Percentiles rank a stretch among this genome's conserved stretches.
phyloP scores from a whole-genome alignment of 2,797 vertebrate species.

The Brachyrhaphis roseni region DNA sequence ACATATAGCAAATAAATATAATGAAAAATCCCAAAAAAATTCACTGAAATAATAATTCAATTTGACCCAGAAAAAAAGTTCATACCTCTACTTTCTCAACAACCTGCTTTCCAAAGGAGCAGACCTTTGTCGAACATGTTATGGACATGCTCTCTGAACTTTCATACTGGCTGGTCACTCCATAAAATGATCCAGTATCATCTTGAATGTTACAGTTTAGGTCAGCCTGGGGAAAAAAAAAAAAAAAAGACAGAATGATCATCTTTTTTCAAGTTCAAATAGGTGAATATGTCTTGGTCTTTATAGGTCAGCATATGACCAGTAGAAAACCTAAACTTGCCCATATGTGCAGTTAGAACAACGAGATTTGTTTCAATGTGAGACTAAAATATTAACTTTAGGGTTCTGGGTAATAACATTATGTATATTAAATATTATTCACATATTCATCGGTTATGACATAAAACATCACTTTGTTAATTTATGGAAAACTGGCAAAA shows the following conservation, averaged over 20 bases:
- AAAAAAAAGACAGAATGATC: not conserved
- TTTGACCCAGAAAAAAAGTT: constrained; percentile 1
- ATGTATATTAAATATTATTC: not conserved
- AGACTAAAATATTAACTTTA: not conserved
- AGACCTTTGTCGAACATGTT: constrained; percentile 99
- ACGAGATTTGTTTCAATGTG: not conserved
- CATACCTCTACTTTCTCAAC: constrained; percentile 99
- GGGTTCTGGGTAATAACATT: not conserved
- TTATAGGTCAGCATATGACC: not conserved
- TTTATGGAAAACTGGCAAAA: not conserved
- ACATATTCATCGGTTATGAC: not conserved
- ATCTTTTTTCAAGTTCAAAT: not conserved
- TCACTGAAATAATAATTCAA: not conserved
- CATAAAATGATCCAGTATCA: constrained; percentile 94
- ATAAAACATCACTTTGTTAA: not conserved
- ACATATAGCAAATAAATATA: not conserved
- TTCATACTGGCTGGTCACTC: constrained; percentile 97
- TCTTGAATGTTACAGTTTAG: constrained; percentile 98
- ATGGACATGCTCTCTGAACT: constrained; percentile 99
- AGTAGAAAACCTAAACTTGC: not conserved
- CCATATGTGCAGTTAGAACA: not conserved
- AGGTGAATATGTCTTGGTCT: not conserved
- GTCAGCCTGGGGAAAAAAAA: constrained; percentile 85
- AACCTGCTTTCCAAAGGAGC: constrained; percentile 99
- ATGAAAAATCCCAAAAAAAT: not conserved